These are phyloP conservation scores for Oryzias curvinotus DNA, from an alignment of 2,113 vertebrate species.

Conservation along the genomic window DNA sequence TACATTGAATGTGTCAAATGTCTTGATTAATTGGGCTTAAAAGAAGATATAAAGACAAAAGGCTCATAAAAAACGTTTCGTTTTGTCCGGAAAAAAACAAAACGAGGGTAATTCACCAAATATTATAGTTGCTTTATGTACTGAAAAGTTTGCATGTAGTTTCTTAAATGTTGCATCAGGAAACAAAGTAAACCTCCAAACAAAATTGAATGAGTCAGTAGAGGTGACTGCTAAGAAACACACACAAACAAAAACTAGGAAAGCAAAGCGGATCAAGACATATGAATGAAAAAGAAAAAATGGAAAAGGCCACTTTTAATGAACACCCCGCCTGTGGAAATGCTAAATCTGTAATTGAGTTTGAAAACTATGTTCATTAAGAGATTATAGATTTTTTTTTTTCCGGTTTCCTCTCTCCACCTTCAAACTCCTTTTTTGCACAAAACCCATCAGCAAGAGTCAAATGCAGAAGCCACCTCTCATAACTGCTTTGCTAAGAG, in stretches of 20 bases:
- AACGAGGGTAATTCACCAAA: neutral
- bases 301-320: conserved; percentile 23
- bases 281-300: neutral
- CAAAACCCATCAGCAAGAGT: conserved; percentile 38
- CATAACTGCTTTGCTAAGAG: conserved; percentile 38
- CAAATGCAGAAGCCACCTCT: conserved; percentile 44
- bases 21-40: conserved; percentile 55
- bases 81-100: neutral
- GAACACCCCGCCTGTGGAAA: conserved; percentile 30
- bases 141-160: too few relatives aligned
- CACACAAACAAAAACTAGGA: neutral
- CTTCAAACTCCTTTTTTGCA: conserved; percentile 37
- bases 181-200: too few relatives aligned
- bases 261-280: neutral
- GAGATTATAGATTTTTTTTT: conserved; percentile 43
- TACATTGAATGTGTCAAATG: conserved; percentile 24
- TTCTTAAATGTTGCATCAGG: too few relatives aligned
- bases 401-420: conserved; percentile 30
- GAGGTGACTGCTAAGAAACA: neutral
- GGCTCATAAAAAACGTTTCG: neutral
- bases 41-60: conserved; percentile 8
- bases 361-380: conserved; percentile 36
- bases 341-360: conserved; percentile 46
- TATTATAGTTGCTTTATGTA: too few relatives aligned
- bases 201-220: too few relatives aligned